Base-by-base conservation (phyloP, 2,888 invertebrate species). In the Ophraella communa region DNA sequence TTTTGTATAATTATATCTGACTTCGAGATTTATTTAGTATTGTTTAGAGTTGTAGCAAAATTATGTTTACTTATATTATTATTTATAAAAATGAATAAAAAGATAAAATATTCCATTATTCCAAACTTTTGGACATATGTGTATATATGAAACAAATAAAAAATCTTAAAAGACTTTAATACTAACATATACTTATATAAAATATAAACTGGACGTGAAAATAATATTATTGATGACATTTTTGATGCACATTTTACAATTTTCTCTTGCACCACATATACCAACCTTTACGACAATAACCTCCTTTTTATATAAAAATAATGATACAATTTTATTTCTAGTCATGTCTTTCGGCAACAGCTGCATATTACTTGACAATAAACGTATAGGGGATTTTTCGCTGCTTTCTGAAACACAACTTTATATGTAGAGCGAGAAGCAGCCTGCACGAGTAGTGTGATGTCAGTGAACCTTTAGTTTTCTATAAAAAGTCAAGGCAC, bases 331-430 rank as follows among this genome's bases (percentile, higher is more conserved):
- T 65, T 62, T 55, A 61, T 62, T 65, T 65, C 65, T 42, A 57
- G 65, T 65, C 65, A 65, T 61, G 65, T 65, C 61, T 57, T 62
- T 57, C 49, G 65, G 61, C 54, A 65, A 61, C 65, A 65, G 65
- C 61, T 65, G 65, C 57, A 65, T 61, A 57, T 57, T 57, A 61
- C 53, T 62, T 61, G 61, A 65, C 57, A 59, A 64, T 52, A 64
- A 58, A 52, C 47, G 64, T 54, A 64, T 54, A 47, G 54, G 39
- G 59, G 64, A 64, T 47, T 64, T 64, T 53, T 59, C 58, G 51
- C 27, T 23, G 14, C 24, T 51, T 51, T 59, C 49, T 39, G 47
- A 62, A 59, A 64, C 54, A 54, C 59, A 59, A 54, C 58, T 59
- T 64, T 59, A 54, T 64, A 54, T 47, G 54, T 60, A 60, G 60